These are phyloP conservation scores for Echinometra lucunter DNA, from an alignment of 53 echinoderm and acorn worm species.

Conservation along the genomic window DNA sequence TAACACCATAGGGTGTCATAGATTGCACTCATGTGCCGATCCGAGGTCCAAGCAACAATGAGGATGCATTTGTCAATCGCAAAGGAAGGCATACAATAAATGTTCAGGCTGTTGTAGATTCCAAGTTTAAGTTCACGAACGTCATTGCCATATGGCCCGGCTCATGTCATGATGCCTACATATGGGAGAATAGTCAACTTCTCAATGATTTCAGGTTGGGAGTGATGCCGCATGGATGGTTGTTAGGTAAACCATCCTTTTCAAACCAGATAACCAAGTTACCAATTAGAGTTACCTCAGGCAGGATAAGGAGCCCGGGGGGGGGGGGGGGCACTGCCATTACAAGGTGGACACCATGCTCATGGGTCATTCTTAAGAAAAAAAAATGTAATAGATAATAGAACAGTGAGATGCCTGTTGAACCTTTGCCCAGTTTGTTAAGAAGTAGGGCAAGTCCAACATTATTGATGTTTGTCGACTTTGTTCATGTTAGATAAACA, in stretches of 20 bases:
- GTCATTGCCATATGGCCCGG: background rate
- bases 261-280: too few species aligned
- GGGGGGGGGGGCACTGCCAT: too few species aligned
- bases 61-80: background rate
- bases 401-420: too few species aligned
- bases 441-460: too few species aligned
- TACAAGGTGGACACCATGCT: too few species aligned
- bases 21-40: background rate
- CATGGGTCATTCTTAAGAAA: too few species aligned
- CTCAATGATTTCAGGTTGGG: background rate
- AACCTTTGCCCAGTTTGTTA: too few species aligned
- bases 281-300: too few species aligned
- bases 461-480: too few species aligned
- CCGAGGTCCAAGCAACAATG: background rate
- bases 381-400: too few species aligned
- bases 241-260: background rate
- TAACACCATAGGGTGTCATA: constrained; percentile 6
- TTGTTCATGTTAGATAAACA: too few species aligned
- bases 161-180: background rate
- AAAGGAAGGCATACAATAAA: background rate
- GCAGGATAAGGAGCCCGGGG: too few species aligned
- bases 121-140: background rate
- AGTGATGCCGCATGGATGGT: background rate
- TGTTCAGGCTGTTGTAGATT: background rate
- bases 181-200: background rate